These are phyloP conservation scores for Halcyon leucocephala DNA, from an alignment of 2,797 vertebrate genomes.

Conservation along the genomic window DNA sequence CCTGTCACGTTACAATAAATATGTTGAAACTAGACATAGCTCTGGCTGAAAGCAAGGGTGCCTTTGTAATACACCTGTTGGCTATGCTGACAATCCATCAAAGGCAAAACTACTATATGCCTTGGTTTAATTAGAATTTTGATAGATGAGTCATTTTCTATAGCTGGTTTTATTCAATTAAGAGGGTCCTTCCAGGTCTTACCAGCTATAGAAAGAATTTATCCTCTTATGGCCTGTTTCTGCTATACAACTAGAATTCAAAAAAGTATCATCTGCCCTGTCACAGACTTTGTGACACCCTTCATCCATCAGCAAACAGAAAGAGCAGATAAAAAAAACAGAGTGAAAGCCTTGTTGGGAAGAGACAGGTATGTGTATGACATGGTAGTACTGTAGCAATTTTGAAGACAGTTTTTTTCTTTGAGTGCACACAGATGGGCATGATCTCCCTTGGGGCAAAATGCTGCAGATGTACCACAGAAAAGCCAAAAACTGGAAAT, in stretches of 20 bases:
- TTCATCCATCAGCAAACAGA: background rate
- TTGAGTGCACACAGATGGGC: background rate
- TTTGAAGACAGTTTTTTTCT: background rate
- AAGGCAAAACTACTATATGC: background rate
- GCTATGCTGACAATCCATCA: background rate
- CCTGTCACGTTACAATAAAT: background rate
- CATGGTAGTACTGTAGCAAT: background rate
- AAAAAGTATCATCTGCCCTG: background rate
- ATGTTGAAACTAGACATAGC: background rate
- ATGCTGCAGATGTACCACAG: background rate
- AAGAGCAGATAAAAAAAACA: background rate
- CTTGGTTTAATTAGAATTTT: background rate
- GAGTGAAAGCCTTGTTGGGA: background rate
- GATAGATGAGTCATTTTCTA: background rate
- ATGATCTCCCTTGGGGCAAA: background rate
- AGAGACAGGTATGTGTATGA: background rate
- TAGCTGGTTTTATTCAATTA: background rate
- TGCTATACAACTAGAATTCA: background rate
- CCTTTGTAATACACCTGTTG: background rate
- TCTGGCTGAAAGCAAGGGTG: background rate
- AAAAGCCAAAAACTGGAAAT: background rate
- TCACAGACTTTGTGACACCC: background rate
- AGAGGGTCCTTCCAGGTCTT: background rate
- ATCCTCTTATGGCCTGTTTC: rapidly evolving
- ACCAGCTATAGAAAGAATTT: background rate